Percentiles rank a stretch among this genome's conserved stretches.
phyloP scores from a whole-genome alignment of 1,140 invertebrate species.

The Heliconius melpomene region DNA sequence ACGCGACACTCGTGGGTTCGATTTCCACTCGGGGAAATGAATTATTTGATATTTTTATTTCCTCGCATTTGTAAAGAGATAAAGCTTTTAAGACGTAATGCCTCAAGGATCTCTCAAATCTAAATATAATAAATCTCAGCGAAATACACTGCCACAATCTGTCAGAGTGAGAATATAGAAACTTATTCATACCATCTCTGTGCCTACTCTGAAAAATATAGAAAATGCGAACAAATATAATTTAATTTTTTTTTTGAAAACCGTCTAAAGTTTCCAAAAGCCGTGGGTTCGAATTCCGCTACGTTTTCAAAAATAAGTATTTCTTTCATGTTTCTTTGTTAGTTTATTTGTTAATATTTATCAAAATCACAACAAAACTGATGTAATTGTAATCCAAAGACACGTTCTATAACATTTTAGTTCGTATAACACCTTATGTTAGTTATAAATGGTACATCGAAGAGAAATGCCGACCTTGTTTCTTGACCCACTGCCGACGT shows the following conservation, averaged over 20 bases:
- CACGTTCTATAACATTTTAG: background rate
- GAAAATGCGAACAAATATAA: too few species aligned
- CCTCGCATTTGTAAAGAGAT: background rate
- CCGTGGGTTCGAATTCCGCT: too few species aligned
- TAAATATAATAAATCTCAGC: background rate
- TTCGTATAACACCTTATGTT: conserved; percentile 19
- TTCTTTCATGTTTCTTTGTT: too few species aligned
- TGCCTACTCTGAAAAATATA: too few species aligned
- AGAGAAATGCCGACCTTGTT: conserved; percentile 76
- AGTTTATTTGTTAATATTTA: background rate
- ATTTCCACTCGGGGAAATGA: background rate
- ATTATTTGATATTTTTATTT: background rate
- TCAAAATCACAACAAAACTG: background rate
- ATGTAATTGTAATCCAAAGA: background rate
- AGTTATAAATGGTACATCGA: conserved; percentile 23
- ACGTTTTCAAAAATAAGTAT: too few species aligned
- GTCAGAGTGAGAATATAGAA: background rate
- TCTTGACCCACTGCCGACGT: conserved; percentile 71
- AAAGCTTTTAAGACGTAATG: background rate
- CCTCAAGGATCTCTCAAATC: background rate
- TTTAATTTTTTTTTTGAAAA: too few species aligned
- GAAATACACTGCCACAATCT: too few species aligned
- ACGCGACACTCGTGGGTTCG: background rate
- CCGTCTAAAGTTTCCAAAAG: too few species aligned
- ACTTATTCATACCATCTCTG: too few species aligned